Percentiles rank a stretch among this genome's conserved stretches.
Conservation (phyloP, 1,140 invertebrate genomes). For the Chymomyza costata region DNA sequence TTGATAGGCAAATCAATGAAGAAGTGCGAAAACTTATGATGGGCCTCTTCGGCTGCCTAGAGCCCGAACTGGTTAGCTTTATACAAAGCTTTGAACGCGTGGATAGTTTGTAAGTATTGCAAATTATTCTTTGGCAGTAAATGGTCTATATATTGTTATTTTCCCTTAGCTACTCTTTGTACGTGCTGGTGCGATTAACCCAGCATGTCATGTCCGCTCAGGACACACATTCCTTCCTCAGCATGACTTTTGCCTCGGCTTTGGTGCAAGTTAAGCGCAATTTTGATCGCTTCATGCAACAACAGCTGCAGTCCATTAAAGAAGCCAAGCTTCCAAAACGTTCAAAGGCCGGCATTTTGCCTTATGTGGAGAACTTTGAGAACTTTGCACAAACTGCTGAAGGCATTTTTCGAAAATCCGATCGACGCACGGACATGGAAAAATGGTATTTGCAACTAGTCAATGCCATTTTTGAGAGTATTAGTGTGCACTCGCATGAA, state of each 20-base stretch:
- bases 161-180: conserved; percentile 89
- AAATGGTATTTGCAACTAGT: conserved; percentile 95
- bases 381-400: conserved; percentile 92
- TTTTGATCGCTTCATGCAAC: conserved; percentile 95
- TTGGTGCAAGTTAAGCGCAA: conserved; percentile 95
- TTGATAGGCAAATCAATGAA: conserved; percentile 84
- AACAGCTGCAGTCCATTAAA: conserved; percentile 88
- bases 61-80: conserved; percentile 89
- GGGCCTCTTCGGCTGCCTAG: conserved; percentile 89
- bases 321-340: conserved; percentile 85
- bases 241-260: conserved; percentile 91
- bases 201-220: conserved; percentile 93
- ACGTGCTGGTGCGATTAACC: conserved; percentile 90
- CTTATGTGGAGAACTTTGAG: conserved; percentile 95
- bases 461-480: conserved; percentile 90
- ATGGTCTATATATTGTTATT: background rate
- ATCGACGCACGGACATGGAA: conserved; percentile 94
- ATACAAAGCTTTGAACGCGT: conserved; percentile 90
- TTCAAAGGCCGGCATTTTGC: conserved; percentile 92
- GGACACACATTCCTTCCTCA: conserved; percentile 93
- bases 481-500: conserved; percentile 86
- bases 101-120: conserved; percentile 87
- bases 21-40: conserved; percentile 90
- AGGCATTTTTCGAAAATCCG: conserved; percentile 89
- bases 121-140: background rate